Percentiles rank a stretch among this genome's conserved stretches.
phyloP scores from a whole-genome alignment of 2,888 invertebrate species.

The Eupithecia subfuscata region DNA sequence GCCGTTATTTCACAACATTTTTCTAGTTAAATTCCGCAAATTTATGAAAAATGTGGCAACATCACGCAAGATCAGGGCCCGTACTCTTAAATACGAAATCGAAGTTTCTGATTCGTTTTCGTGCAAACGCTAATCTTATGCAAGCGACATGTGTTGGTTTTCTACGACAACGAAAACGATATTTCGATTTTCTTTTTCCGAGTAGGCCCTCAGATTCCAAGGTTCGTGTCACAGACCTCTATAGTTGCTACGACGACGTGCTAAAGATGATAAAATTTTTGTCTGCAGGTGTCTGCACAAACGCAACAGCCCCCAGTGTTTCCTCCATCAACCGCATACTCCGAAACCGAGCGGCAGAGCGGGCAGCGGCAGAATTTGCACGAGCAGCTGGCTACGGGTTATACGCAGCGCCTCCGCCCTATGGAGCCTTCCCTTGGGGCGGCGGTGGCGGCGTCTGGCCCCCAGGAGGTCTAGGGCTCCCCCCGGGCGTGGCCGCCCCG shows the following conservation, averaged over 20 bases:
- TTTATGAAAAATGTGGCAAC: not conserved
- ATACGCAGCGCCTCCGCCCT: slow-evolving; percentile 90
- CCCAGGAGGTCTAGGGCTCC: slow-evolving; percentile 83
- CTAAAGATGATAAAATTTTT: slow-evolving; percentile 40
- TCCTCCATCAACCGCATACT: slow-evolving; percentile 98
- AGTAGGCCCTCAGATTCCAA: too few species aligned
- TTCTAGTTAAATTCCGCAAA: not conserved
- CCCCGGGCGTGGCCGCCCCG: slow-evolving; percentile 77
- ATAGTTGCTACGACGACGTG: slow-evolving; percentile 21
- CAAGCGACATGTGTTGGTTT: too few species aligned
- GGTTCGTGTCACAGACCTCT: not conserved
- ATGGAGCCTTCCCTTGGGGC: slow-evolving; percentile 85
- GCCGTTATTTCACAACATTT: not conserved
- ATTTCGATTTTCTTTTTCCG: too few species aligned
- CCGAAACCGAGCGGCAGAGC: slow-evolving; percentile 96
- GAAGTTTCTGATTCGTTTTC: too few species aligned
- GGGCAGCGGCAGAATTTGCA: slow-evolving; percentile 98
- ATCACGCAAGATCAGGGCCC: not conserved
- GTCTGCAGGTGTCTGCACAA: slow-evolving; percentile 94
- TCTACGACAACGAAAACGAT: too few species aligned
- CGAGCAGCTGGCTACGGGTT: slow-evolving; percentile 95
- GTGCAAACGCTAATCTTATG: too few species aligned
- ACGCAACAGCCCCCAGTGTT: slow-evolving; percentile 97
- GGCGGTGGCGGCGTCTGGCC: slow-evolving; percentile 81
- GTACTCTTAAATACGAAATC: too few species aligned